Evolutionary conservation across 2,113 vertebrate genomes (phyloP).

Genomic region (Burhinus bistriatus): DNA sequence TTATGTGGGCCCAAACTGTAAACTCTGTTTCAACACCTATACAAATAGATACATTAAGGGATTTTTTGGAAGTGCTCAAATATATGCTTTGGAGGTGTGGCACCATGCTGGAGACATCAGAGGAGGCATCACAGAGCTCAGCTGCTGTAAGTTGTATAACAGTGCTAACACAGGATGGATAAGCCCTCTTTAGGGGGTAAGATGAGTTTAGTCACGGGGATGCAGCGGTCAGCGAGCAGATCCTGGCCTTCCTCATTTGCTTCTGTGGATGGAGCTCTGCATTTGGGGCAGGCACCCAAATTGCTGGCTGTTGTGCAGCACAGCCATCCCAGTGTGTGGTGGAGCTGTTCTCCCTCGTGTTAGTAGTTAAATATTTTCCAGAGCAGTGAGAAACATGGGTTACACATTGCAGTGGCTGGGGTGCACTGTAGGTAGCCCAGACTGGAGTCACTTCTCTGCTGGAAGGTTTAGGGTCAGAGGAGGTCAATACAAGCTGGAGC

Average conservation of each 20-base stretch:
- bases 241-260: neutral
- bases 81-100: neutral
- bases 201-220: neutral
- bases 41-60: neutral
- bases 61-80: neutral
- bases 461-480: neutral
- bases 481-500: neutral
- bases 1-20: neutral
- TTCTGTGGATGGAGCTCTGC: neutral
- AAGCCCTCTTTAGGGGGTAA: neutral
- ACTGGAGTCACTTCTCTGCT: neutral
- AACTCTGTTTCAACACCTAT: neutral
- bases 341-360: neutral
- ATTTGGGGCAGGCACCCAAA: neutral
- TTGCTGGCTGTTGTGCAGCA: neutral
- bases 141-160: neutral
- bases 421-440: neutral
- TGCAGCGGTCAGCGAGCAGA: neutral
- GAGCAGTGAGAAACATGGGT: neutral
- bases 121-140: neutral
- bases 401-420: neutral
- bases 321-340: neutral
- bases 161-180: neutral
- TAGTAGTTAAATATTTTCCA: neutral
- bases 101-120: neutral